These are phyloP conservation scores for Trichogramma dendrolimi DNA, from an alignment of 2,888 invertebrate species.

Conservation along the genomic window DNA sequence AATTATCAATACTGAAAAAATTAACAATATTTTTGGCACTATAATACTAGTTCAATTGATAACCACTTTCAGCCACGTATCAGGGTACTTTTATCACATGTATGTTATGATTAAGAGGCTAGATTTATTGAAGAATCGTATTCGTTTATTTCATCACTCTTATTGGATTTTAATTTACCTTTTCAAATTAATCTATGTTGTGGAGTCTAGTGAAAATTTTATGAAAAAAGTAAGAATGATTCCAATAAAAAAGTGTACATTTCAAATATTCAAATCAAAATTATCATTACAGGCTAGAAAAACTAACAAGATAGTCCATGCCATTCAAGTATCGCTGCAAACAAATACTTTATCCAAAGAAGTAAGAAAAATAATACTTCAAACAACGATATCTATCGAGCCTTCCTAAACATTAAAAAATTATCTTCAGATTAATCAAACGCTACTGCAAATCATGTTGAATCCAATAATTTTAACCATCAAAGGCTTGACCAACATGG, in stretches of 20 bases:
- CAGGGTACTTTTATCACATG: background rate
- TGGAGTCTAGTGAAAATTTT: background rate
- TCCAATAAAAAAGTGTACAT: background rate
- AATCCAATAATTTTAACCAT: constrained; percentile 27
- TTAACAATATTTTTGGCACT: background rate
- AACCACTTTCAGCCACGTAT: background rate
- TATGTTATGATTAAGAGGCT: background rate
- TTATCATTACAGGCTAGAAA: constrained; percentile 5
- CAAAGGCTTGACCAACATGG: constrained; percentile 27
- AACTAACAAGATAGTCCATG: constrained; percentile 7
- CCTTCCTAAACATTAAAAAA: too few relatives aligned
- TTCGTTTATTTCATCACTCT: background rate
- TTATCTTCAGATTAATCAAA: constrained; percentile 21
- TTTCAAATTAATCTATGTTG: background rate
- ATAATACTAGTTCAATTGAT: background rate
- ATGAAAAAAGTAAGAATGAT: background rate
- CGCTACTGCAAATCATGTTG: constrained; percentile 28
- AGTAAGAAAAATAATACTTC: too few relatives aligned
- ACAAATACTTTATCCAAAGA: background rate
- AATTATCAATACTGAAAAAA: background rate
- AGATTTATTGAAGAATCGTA: background rate
- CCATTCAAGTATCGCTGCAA: background rate
- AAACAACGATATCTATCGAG: too few relatives aligned
- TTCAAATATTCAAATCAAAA: background rate
- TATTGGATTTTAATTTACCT: background rate